These are phyloP conservation scores for Drosophila ironensis DNA, from an alignment of 1,140 invertebrate species.

Conservation along the genomic window DNA sequence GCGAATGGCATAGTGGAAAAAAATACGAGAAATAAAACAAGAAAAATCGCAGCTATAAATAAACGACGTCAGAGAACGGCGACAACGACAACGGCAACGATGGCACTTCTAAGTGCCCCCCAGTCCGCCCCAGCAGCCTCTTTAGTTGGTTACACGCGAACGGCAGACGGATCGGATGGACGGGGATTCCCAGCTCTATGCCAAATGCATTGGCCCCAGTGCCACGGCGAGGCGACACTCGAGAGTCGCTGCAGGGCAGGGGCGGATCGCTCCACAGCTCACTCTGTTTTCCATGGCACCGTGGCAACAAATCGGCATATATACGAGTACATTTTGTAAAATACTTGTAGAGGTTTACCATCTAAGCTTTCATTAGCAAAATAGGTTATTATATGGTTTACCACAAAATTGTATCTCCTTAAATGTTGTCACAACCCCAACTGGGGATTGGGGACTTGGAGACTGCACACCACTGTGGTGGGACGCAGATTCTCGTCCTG, in stretches of 20 bases:
- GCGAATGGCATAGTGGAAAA: constrained; percentile 27
- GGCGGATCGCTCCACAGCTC: constrained; percentile 22
- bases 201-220: constrained; percentile 64
- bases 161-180: constrained; percentile 6
- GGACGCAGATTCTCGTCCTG: not conserved
- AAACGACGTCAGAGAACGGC: constrained; percentile 56
- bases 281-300: constrained; percentile 4
- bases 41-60: constrained; percentile 63
- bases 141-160: not conserved
- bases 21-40: constrained; percentile 45
- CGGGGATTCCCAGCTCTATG: constrained; percentile 49
- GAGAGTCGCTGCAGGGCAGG: constrained; percentile 60
- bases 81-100: constrained; percentile 36
- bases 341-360: no score
- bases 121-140: not conserved
- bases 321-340: no score
- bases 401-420: no score
- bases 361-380: no score
- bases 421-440: no score
- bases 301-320: not conserved
- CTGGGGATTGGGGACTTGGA: no score
- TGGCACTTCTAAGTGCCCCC: constrained; percentile 68
- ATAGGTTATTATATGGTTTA: not conserved
- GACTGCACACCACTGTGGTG: constrained; percentile 6
- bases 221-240: constrained; percentile 38